Base-by-base conservation (phyloP, 2,797 vertebrate genomes). In the Onychomys leucogaster region DNA sequence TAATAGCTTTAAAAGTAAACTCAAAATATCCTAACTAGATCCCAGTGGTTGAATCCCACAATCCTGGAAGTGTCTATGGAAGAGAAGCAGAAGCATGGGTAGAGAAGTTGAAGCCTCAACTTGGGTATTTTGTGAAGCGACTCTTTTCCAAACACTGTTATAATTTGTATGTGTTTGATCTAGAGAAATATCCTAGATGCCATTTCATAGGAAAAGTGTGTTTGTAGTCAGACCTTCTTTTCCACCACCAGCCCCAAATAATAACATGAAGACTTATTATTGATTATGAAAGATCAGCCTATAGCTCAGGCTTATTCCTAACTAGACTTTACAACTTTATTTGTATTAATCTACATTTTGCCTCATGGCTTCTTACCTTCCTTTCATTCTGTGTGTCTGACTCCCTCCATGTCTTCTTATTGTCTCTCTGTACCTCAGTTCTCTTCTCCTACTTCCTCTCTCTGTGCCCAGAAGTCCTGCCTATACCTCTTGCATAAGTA, bases 1-100 rank as follows among this genome's bases (percentile, higher is more conserved):
- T 83, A 63, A 12, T 61, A 49, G 16, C 52, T 97, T 89, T 92
- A 71, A 77, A 95, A 81, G 76, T 77, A 84, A 94, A 86, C 19
- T 29, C 21, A 69, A 85, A 89, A 65, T 90, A 43, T 95, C 78
- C 49, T 83, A 71, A 89, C 43, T 94, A 86, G 4, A 86, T 94
- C 63, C 10, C 9, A 43, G 43, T 61, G 75, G 80, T 92, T 78
- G 46, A 96, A 96, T 86, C 37, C 19, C 7, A 76, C 2, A 73
- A 37, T 94, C 95, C 37, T 92, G n/a, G 14, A 76, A 77, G 43
- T 49, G 32, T 94, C 91, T 75, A 88, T 14, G 6, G 23, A 67
- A 89, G 21, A 25, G 75, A 92, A 7, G 5, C 4, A 25, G 13
- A 46, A 46, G 83, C 37, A 86, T n/a, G 0, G 94, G 76, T 32